Evolutionary conservation across 37 sponge, comb jelly and placozoan genomes (phyloP).

Genomic region (Crambe crambe): DNA sequence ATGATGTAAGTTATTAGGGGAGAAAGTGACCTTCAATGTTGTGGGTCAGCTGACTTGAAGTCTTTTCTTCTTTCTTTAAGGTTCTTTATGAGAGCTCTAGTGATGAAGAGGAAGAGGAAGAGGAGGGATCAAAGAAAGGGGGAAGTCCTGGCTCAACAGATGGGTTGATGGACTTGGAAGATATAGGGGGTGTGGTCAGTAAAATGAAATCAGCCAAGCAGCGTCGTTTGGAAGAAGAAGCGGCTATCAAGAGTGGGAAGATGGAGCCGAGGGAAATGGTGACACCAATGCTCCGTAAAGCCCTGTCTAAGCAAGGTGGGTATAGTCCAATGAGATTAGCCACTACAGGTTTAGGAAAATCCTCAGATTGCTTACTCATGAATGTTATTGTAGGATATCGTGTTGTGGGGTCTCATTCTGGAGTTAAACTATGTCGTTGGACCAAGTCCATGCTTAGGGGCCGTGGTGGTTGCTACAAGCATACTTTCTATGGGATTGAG

Average conservation of each 20-base stretch:
- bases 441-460: constrained; percentile 98
- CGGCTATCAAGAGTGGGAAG: constrained; percentile 5
- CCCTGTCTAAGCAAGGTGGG: constrained; percentile 93
- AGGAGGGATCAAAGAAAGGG: constrained; percentile 31
- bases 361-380: background rate
- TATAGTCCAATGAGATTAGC: background rate
- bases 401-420: constrained; percentile 90
- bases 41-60: background rate
- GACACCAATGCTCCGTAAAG: constrained; percentile 79
- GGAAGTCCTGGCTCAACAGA: constrained; percentile 20
- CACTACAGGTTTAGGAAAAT: background rate
- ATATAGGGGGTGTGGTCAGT: constrained; percentile 74
- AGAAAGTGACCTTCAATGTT: background rate
- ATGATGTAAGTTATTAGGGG: background rate
- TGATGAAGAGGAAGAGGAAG: constrained; percentile 59
- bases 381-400: constrained; percentile 70
- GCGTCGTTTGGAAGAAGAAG: constrained; percentile 14
- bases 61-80: background rate
- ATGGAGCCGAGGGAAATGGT: constrained; percentile 85
- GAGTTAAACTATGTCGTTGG: constrained; percentile 97
- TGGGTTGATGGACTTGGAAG: constrained; percentile 86
- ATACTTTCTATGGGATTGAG: constrained; percentile 97
- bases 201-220: constrained; percentile 33
- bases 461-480: constrained; percentile 97
- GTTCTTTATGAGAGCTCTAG: constrained; percentile 59